These are phyloP conservation scores for Acanthurus leucopareius DNA, from an alignment of 2,797 vertebrate species.

Conservation along the genomic window DNA sequence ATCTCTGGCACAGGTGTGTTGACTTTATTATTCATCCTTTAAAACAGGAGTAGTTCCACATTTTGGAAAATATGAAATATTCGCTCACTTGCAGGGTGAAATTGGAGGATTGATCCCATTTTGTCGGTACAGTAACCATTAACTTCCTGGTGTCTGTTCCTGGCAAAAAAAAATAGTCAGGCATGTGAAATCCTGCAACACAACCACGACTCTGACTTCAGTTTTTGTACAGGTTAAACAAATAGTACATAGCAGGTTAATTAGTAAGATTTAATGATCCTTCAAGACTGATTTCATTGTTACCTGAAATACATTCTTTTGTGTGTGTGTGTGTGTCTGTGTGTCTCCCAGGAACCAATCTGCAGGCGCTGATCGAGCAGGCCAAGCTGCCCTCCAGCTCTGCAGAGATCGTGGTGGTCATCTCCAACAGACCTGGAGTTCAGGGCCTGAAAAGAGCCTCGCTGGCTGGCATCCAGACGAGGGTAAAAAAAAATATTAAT, in stretches of 20 bases:
- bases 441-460: slow-evolving; percentile 92
- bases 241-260: background rate
- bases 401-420: slow-evolving; percentile 91
- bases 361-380: slow-evolving; percentile 94
- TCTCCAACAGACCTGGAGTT: slow-evolving; percentile 93
- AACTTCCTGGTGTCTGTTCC: background rate
- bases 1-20: slow-evolving; percentile 95
- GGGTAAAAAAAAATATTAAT: slow-evolving; percentile 75
- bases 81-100: background rate
- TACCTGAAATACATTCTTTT: too few species aligned
- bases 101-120: background rate
- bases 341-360: slow-evolving; percentile 90
- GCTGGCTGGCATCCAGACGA: slow-evolving; percentile 92
- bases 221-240: background rate
- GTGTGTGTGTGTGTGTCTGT: background rate
- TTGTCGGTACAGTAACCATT: too few species aligned
- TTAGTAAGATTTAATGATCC: background rate
- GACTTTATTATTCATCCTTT: too few species aligned
- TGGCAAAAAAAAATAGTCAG: background rate
- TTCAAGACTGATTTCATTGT: background rate
- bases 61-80: background rate
- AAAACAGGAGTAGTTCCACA: background rate
- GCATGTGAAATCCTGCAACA: background rate
- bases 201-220: background rate
- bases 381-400: slow-evolving; percentile 87